A percentile compares a stretch with the other conserved stretches of the same genome.
These are phyloP conservation scores for Martes flavigula DNA, from an alignment of 2,797 vertebrate genomes.

Conservation along the genomic window DNA sequence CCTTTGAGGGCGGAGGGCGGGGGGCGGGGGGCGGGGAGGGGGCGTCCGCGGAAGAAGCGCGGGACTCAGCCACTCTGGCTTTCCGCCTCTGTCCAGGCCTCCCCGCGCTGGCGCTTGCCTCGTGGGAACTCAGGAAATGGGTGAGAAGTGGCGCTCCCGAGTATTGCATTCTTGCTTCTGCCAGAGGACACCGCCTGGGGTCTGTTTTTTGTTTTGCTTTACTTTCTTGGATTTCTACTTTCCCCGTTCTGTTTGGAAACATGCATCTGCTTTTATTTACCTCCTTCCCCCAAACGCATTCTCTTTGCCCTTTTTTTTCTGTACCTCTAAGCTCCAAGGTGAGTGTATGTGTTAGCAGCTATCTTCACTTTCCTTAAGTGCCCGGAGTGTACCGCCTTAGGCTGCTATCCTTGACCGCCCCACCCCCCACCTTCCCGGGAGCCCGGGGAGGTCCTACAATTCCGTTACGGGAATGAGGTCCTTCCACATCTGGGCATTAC, in stretches of 20 bases:
- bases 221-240: background rate
- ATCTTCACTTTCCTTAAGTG: background rate
- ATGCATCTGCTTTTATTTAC: background rate
- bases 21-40: too few relatives aligned
- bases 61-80: rapidly evolving
- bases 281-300: background rate
- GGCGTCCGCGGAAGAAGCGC: too few relatives aligned
- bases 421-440: background rate
- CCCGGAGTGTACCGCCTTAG: background rate
- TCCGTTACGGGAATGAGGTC: background rate
- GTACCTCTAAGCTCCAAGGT: background rate
- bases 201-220: background rate
- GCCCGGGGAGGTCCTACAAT: background rate
- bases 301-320: background rate
- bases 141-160: background rate
- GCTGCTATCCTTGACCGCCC: rapidly evolving
- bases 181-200: background rate
- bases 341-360: background rate
- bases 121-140: background rate
- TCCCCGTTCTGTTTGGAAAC: background rate
- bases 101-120: rapidly evolving
- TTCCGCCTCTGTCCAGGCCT: background rate
- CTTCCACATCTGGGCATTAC: background rate
- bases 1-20: background rate
- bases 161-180: background rate